Evolutionary conservation across 2,113 vertebrate genomes (phyloP).

Genomic region (Pyxicephalus adspersus): DNA sequence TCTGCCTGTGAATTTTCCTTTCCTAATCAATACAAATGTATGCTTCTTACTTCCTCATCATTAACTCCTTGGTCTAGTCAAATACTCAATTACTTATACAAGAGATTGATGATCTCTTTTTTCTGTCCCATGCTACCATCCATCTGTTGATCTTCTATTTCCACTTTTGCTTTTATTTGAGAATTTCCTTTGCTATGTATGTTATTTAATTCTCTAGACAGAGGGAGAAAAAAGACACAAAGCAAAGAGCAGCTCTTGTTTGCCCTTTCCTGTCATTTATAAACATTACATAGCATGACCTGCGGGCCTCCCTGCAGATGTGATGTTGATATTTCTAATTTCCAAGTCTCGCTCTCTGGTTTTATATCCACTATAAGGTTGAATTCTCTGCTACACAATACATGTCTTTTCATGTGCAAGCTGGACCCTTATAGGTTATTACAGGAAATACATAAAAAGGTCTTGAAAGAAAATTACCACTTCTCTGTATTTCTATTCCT

Average conservation of each 20-base stretch:
- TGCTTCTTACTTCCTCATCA: conserved; percentile 49
- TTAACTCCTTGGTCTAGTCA: conserved; percentile 45
- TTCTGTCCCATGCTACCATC: background rate
- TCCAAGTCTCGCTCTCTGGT: background rate
- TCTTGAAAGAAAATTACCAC: conserved; percentile 5
- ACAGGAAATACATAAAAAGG: conserved; percentile 8
- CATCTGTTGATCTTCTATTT: conserved; percentile 35
- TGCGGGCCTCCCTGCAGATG: conserved; percentile 36
- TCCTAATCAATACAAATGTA: conserved; percentile 51
- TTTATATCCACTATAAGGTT: conserved; percentile 12
- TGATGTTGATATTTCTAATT: conserved; percentile 47
- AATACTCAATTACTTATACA: conserved; percentile 47
- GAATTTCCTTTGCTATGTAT: conserved; percentile 27
- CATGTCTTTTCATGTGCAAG: conserved; percentile 42
- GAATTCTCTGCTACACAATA: conserved; percentile 28
- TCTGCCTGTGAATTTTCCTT: conserved; percentile 33
- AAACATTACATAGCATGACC: conserved; percentile 45
- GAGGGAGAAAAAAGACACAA: conserved; percentile 9
- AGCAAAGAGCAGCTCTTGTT: conserved; percentile 31
- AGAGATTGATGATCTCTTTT: conserved; percentile 16
- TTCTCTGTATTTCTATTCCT: background rate
- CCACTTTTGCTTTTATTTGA: background rate
- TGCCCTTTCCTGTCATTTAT: conserved; percentile 49
- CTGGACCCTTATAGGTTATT: background rate
- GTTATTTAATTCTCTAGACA: conserved; percentile 41